Percentiles rank a stretch among this genome's conserved stretches.
These are phyloP conservation scores for Euphonia xanthogaster DNA, from an alignment of 2,797 vertebrate genomes.

Conservation along the genomic window DNA sequence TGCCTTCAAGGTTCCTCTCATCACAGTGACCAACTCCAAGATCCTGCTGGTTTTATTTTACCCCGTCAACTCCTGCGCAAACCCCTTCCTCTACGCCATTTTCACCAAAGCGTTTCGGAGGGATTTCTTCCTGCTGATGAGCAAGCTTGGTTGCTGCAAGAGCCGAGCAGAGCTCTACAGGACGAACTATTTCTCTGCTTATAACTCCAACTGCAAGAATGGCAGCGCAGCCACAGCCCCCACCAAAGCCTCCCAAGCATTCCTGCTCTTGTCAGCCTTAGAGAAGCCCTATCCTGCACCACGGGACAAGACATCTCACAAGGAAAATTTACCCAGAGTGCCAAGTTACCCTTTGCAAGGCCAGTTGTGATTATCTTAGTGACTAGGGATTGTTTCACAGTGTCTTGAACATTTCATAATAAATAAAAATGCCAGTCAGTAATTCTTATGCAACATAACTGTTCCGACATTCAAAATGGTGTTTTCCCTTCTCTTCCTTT, in stretches of 20 bases:
- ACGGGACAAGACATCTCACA: slow-evolving; percentile 1
- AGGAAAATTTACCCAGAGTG: neutral
- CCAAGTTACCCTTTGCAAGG: neutral
- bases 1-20: slow-evolving; percentile 88
- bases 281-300: slow-evolving; percentile 38
- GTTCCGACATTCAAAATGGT: neutral
- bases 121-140: slow-evolving; percentile 84
- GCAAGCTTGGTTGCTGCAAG: slow-evolving; percentile 83
- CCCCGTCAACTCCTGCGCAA: slow-evolving; percentile 92
- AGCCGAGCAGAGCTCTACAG: slow-evolving; percentile 76
- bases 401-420: neutral
- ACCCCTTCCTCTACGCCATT: slow-evolving; percentile 92
- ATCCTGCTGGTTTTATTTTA: slow-evolving; percentile 92
- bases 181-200: slow-evolving; percentile 77
- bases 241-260: slow-evolving; percentile 44
- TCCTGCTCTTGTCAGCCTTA: slow-evolving; percentile 56
- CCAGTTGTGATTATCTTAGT: slow-evolving; percentile 5
- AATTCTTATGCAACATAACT: neutral
- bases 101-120: slow-evolving; percentile 90
- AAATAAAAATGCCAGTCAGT: neutral
- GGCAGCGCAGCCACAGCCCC: slow-evolving; percentile 40
- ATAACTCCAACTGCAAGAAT: slow-evolving; percentile 72
- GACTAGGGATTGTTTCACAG: neutral
- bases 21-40: slow-evolving; percentile 93
- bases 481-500: neutral